Conservation (phyloP, 2,113 vertebrate species). For the Jaculus jaculus region DNA sequence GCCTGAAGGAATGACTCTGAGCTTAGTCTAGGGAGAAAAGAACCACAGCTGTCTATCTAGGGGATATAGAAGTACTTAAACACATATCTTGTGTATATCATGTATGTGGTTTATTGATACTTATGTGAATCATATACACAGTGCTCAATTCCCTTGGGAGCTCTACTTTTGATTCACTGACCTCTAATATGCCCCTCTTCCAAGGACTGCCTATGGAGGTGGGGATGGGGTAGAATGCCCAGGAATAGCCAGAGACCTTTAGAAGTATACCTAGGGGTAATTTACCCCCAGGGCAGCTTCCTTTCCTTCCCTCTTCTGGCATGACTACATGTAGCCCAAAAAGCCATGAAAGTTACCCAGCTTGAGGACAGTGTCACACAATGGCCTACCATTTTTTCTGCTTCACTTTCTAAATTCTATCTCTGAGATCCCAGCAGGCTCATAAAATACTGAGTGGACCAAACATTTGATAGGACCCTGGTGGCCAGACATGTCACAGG, state of each 20-base stretch:
- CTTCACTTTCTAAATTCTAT: conserved; percentile 3
- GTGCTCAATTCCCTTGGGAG: not conserved
- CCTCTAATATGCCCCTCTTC: not conserved
- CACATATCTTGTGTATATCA: not conserved
- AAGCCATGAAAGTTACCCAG: not conserved
- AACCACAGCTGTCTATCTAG: not conserved
- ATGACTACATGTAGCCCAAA: not conserved
- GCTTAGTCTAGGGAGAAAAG: conserved; percentile 22
- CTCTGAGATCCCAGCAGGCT: not conserved
- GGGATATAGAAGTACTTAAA: not conserved
- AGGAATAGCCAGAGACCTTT: not conserved
- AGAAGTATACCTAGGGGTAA: not conserved
- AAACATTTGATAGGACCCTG: not conserved
- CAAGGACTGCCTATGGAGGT: not conserved
- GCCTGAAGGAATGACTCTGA: not conserved
- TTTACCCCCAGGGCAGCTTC: not conserved
- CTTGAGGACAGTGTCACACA: not conserved
- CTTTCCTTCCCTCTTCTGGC: not conserved
- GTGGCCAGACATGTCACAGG: not conserved
- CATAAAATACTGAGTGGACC: not conserved
- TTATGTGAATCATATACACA: not conserved
- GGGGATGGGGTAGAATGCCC: not conserved
- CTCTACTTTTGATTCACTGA: not conserved
- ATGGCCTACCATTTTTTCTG: not conserved
- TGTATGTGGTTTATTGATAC: not conserved